Percentiles rank a stretch among this genome's conserved stretches.
Conservation (phyloP, 1,140 invertebrate species). For the Diprion similis region DNA sequence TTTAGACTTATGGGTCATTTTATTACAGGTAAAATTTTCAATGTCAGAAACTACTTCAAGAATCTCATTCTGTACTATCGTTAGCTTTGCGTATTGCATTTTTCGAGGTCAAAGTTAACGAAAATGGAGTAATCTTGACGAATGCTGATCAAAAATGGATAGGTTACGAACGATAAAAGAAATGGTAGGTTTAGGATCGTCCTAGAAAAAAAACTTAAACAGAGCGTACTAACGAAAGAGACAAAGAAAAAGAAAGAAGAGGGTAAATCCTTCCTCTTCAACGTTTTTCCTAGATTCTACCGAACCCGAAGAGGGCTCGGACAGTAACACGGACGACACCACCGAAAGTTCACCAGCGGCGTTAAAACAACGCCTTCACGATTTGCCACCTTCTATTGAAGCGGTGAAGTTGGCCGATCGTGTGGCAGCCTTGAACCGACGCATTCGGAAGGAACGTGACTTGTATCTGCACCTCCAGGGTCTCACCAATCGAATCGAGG, state of each 20-base stretch:
- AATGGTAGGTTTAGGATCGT: too few relatives aligned
- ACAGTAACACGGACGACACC: conserved; percentile 20
- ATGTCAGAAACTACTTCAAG: neutral
- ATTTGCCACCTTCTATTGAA: conserved; percentile 33
- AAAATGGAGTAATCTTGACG: too few relatives aligned
- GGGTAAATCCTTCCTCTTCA: neutral
- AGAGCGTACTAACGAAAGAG: neutral
- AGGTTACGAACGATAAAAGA: too few relatives aligned
- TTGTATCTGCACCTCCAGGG: conserved; percentile 30
- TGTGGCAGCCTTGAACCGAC: conserved; percentile 23
- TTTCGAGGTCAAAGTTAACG: too few relatives aligned
- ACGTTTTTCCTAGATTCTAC: neutral
- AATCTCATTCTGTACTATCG: neutral
- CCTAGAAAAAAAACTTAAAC: too few relatives aligned
- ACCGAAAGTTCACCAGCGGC: conserved; percentile 33
- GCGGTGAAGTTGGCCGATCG: conserved; percentile 21
- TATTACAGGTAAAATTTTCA: neutral
- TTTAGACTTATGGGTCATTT: neutral
- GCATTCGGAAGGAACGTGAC: conserved; percentile 31
- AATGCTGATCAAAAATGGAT: too few relatives aligned
- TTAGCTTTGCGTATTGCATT: neutral
- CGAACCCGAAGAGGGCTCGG: neutral
- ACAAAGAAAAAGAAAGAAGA: conserved; percentile 1
- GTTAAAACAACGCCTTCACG: conserved; percentile 35
- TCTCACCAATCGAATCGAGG: conserved; percentile 36